These are phyloP conservation scores for Diabrotica balteata DNA, from an alignment of 2,888 invertebrate species.

Conservation along the genomic window DNA sequence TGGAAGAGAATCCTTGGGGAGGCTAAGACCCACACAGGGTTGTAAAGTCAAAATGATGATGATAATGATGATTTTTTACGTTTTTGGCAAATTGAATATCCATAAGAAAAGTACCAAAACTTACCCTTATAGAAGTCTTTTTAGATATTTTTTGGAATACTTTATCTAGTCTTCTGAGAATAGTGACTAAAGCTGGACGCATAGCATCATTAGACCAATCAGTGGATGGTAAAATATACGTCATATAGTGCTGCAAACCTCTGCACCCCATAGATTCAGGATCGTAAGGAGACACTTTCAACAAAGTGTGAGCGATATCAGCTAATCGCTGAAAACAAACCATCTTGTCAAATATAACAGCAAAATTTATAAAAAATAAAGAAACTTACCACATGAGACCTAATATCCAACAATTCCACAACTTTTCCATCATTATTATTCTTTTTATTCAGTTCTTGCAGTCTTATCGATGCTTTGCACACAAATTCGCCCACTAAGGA, in stretches of 20 bases:
- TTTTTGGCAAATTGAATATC: no score
- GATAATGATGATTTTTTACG: neutral
- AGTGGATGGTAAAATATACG: slow-evolving; percentile 88
- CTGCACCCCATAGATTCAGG: slow-evolving; percentile 95
- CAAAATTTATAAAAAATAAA: no score
- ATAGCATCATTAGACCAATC: slow-evolving; percentile 96
- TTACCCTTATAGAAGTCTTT: slow-evolving; percentile 86
- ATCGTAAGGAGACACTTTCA: slow-evolving; percentile 98
- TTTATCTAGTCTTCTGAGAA: slow-evolving; percentile 91
- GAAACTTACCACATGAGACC: slow-evolving; percentile 87
- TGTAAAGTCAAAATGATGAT: no score
- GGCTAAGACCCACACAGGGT: no score
- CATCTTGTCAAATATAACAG: neutral
- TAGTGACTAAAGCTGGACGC: slow-evolving; percentile 89
- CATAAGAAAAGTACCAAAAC: slow-evolving; percentile 9
- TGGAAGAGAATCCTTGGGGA: no score
- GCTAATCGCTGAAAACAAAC: slow-evolving; percentile 76
- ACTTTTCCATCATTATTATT: slow-evolving; percentile 86
- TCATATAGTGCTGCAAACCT: slow-evolving; percentile 92
- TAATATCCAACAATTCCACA: slow-evolving; percentile 90
- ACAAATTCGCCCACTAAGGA: slow-evolving; percentile 95
- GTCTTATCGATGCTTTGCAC: slow-evolving; percentile 79
- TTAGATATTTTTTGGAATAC: slow-evolving; percentile 97
- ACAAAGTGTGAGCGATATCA: slow-evolving; percentile 94
- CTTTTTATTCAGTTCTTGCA: slow-evolving; percentile 87